These are phyloP conservation scores for Hesperia comma DNA, from an alignment of 2,888 invertebrate species.

Conservation along the genomic window DNA sequence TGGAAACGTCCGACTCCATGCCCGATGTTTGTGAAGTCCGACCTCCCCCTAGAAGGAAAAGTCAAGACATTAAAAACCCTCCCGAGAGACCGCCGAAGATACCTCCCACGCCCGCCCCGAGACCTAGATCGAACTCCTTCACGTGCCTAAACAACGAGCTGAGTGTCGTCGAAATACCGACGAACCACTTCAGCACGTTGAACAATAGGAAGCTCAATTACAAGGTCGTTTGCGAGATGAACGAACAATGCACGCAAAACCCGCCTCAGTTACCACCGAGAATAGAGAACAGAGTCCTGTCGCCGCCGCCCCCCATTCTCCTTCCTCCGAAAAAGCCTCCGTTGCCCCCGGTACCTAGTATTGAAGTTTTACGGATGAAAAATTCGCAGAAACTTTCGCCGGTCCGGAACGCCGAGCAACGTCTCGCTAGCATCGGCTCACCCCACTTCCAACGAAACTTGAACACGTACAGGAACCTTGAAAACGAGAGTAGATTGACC, in stretches of 20 bases:
- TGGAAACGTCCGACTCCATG: slow-evolving; percentile 73
- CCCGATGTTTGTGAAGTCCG: slow-evolving; percentile 81
- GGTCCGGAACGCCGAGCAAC: slow-evolving; percentile 72
- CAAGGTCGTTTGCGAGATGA: slow-evolving; percentile 75
- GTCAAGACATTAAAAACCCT: slow-evolving; percentile 81
- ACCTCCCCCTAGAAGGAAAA: slow-evolving; percentile 86
- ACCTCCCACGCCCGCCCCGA: slow-evolving; percentile 74
- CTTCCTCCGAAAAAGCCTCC: slow-evolving; percentile 89
- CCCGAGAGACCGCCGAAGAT: slow-evolving; percentile 88
- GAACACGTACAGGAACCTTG: slow-evolving; percentile 84
- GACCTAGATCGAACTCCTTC: slow-evolving; percentile 84
- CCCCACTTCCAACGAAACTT: slow-evolving; percentile 85
- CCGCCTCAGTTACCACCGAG: slow-evolving; percentile 84
- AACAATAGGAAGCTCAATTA: slow-evolving; percentile 76
- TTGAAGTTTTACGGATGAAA: slow-evolving; percentile 85
- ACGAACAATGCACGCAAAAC: slow-evolving; percentile 59
- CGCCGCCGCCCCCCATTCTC: slow-evolving; percentile 81
- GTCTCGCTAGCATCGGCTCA: slow-evolving; percentile 86
- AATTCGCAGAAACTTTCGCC: slow-evolving; percentile 73
- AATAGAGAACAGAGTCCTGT: slow-evolving; percentile 65
- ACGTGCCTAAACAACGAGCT: slow-evolving; percentile 75
- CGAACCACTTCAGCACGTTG: slow-evolving; percentile 74
- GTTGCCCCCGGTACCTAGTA: slow-evolving; percentile 87
- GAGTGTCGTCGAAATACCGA: slow-evolving; percentile 71
- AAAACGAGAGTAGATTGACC: slow-evolving; percentile 71